Base-by-base conservation (phyloP, 2,797 vertebrate genomes). In the Acrossocheilus wenchowensis region DNA sequence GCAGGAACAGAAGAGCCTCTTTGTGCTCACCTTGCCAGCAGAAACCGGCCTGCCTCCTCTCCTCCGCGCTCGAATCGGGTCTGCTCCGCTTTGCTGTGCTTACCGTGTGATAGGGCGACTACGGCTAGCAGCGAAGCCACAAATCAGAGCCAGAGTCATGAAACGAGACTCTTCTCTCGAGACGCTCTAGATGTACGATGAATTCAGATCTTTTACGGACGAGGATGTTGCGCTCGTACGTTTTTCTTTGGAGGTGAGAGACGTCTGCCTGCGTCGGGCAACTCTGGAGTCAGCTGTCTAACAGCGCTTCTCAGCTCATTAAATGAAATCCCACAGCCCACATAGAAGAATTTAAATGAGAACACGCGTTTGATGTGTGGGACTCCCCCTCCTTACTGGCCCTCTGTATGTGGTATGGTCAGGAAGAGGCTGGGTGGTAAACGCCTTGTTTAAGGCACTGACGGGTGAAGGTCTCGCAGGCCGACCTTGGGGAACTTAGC, bases 401-500 rank as follows among this genome's bases (percentile, higher is more conserved):
- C 89, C 84, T 82, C 91, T 50, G 84, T 81, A 84, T 14, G 0
- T 82, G 52, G 88, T 68, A 83, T 83, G 82, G 88, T 91, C 79
- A 83, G 69, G 87, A 73, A 80, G 88, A 92, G 86, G 83, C 93
- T 95, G 96, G 95, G 96, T 96, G 94, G 95, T 92, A 94, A 95
- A 92, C 88, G 88, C 85, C 89, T 86, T 92, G 92, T 94, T 95
- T 94, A 93, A 95, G 93, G 92, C 91, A 94, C 88, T 34, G 87
- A 86, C 94, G 94, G 94, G 94, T 93, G 95, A 95, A 94, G 90
- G 94, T 91, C 93, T 94, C 93, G 92, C 92, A 94, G 96, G 92
- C 94, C 90, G 91, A 96, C 96, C 96, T 97, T 96, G 94, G 95
- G 92, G 95, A 94, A 95, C 93, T 95, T 95, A 92, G 96, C 94